These are phyloP conservation scores for Syngnathoides biaculeatus DNA, from an alignment of 2,113 vertebrate genomes.

Conservation along the genomic window DNA sequence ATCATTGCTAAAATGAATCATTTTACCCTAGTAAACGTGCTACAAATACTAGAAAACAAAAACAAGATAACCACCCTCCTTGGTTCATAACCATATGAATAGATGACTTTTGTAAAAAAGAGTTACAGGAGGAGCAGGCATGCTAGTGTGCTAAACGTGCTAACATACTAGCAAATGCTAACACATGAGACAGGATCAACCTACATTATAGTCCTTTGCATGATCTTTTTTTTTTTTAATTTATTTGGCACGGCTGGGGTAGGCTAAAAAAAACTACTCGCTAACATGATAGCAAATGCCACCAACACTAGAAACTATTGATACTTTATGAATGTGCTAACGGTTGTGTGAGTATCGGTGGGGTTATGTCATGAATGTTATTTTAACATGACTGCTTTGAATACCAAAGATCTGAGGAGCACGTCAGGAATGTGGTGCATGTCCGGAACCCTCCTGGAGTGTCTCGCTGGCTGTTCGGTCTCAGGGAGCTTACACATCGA, in stretches of 20 bases:
- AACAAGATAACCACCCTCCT: too few species aligned
- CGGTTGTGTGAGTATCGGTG: background rate
- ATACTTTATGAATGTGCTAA: background rate
- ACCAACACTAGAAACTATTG: background rate
- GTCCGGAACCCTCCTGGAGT: background rate
- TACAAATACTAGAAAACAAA: background rate
- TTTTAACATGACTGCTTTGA: background rate
- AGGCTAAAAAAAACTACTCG: too few species aligned
- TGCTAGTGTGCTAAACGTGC: too few species aligned
- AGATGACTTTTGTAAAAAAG: too few species aligned
- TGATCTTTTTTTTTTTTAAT: too few species aligned
- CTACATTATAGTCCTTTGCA: too few species aligned
- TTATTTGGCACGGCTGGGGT: too few species aligned
- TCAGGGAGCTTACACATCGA: background rate
- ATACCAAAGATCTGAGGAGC: background rate
- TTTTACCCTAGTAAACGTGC: too few species aligned
- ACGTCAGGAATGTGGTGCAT: background rate
- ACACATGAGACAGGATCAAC: background rate
- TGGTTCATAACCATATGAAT: too few species aligned
- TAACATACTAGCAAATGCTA: too few species aligned
- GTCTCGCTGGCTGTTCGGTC: background rate
- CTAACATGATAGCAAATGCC: background rate
- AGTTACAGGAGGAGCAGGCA: too few species aligned
- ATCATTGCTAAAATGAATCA: too few species aligned
- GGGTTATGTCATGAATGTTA: background rate